Evolutionary conservation across 2,888 invertebrate genomes (phyloP).

Genomic region (Abscondita cerata): DNA sequence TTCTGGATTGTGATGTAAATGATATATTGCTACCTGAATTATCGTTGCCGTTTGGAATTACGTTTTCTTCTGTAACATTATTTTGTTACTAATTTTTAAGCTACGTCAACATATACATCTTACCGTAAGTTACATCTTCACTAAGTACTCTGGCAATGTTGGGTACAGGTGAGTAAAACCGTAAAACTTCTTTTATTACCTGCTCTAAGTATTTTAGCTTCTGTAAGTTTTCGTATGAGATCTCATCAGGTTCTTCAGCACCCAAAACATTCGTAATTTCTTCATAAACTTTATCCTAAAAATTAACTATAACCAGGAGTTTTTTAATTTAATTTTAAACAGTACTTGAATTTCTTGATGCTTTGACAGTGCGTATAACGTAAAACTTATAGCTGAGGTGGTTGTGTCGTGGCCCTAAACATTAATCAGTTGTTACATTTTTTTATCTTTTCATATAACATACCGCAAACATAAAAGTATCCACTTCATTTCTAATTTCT

Average conservation of each 20-base stretch:
- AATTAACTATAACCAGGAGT: background rate
- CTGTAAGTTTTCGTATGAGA: conserved; percentile 54
- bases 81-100: background rate
- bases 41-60: conserved; percentile 42
- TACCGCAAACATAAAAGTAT: conserved; percentile 12
- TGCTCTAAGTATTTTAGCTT: conserved; percentile 64
- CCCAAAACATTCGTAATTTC: conserved; percentile 56
- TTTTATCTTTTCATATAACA: background rate
- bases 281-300: conserved; percentile 50
- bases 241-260: conserved; percentile 35
- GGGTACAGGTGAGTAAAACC: conserved; percentile 64
- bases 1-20: conserved; percentile 61
- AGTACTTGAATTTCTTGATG: conserved; percentile 55
- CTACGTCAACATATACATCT: background rate
- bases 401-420: conserved; percentile 61
- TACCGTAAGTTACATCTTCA: conserved; percentile 53
- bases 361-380: conserved; percentile 57
- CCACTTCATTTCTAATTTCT: conserved; percentile 4
- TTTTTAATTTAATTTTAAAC: background rate
- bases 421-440: background rate
- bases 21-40: conserved; percentile 57
- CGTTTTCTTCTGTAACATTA: background rate
- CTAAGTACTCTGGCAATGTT: conserved; percentile 57
- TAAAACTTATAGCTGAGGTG: conserved; percentile 59
- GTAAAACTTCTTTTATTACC: conserved; percentile 63